A percentile compares a stretch with the other conserved stretches of the same genome.
Conservation (phyloP, 2,113 vertebrate genomes). For the Acinonyx jubatus region DNA sequence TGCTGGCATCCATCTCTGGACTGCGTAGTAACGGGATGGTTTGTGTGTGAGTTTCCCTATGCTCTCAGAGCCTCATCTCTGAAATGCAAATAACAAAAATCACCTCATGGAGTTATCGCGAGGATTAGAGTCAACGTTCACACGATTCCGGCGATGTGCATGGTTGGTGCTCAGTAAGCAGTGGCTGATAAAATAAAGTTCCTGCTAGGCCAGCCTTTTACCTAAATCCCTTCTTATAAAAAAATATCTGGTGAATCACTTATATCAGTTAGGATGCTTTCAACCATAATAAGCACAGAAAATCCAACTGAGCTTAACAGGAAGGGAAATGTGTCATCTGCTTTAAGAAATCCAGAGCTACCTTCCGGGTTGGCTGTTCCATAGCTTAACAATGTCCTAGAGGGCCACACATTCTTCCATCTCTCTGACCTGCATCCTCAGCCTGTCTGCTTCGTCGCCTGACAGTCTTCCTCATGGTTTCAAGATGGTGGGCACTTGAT, state of each 20-base stretch:
- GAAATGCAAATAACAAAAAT: slow-evolving; percentile 5
- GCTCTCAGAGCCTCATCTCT: not conserved
- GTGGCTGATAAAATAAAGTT: not conserved
- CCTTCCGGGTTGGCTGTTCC: not conserved
- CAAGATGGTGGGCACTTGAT: not conserved
- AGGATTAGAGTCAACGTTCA: not conserved
- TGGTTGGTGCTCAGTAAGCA: not conserved
- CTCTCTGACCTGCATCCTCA: not conserved
- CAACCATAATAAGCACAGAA: not conserved
- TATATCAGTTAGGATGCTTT: not conserved
- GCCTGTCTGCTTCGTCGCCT: not conserved
- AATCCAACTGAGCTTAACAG: not conserved
- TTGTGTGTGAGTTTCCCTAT: not conserved
- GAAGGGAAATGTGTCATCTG: not conserved
- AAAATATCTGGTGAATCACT: not conserved
- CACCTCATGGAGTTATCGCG: not conserved
- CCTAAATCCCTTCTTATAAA: not conserved
- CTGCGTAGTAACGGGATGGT: not conserved
- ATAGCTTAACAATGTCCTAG: not conserved
- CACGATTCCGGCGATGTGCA: not conserved
- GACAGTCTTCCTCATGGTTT: not conserved
- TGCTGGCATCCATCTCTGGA: not conserved
- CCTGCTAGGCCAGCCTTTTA: not conserved
- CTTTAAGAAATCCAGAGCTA: not conserved
- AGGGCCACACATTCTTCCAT: not conserved